Conservation (phyloP, 2,888 invertebrate genomes). For the Siphlonurus alternatus region DNA sequence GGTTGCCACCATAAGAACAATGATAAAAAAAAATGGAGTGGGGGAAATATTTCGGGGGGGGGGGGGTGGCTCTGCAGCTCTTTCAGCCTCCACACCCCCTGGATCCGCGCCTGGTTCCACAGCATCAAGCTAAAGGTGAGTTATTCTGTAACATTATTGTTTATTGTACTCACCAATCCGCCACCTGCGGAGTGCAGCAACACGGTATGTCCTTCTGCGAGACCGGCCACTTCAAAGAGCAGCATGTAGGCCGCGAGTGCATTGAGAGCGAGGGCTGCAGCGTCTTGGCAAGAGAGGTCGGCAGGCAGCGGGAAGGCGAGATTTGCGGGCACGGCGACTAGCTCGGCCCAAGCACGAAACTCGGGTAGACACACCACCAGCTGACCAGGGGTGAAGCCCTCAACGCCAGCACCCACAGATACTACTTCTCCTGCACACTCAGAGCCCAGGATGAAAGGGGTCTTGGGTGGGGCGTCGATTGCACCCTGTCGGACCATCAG, state of each 20-base stretch:
- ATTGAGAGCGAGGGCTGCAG: slow-evolving; percentile 70
- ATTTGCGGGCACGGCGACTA: slow-evolving; percentile 61
- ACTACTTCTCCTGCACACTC: slow-evolving; percentile 76
- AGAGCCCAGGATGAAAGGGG: slow-evolving; percentile 74
- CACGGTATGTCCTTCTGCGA: slow-evolving; percentile 61
- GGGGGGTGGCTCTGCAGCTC: no score
- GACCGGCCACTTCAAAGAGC: slow-evolving; percentile 65
- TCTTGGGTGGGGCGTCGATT: slow-evolving; percentile 75
- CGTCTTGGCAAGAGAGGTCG: slow-evolving; percentile 59
- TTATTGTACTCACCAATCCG: slow-evolving; percentile 77
- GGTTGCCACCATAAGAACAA: no score
- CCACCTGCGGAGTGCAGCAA: slow-evolving; percentile 76
- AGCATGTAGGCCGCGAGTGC: slow-evolving; percentile 73
- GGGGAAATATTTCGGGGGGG: no score
- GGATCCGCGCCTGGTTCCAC: no score
- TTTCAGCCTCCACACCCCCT: no score
- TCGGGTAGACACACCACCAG: slow-evolving; percentile 71
- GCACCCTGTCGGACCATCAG: slow-evolving; percentile 76
- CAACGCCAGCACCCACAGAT: slow-evolving; percentile 59
- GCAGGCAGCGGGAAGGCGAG: slow-evolving; percentile 62
- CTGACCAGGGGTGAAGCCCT: slow-evolving; percentile 55
- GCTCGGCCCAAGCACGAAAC: slow-evolving; percentile 73
- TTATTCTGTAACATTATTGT: no score
- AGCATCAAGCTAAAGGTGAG: no score
- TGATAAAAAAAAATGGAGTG: no score